phyloP scores from a whole-genome alignment of 30 jellyfish, hydroid and myxozoan species.

The Cassiopea xamachana region DNA sequence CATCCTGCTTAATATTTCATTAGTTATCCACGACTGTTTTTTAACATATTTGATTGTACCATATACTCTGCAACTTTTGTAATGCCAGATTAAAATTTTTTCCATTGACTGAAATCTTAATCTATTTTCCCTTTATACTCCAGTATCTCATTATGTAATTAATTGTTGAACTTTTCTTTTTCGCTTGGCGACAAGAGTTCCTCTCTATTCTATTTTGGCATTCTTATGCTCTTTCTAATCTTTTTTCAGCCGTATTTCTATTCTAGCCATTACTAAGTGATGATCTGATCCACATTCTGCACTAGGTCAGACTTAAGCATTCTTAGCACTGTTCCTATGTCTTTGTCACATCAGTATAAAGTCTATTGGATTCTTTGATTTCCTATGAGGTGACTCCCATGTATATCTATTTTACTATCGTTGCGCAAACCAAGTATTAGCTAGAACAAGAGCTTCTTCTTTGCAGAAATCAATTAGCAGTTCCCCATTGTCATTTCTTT shows the following conservation, averaged over 20 bases:
- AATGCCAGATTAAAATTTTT: neutral
- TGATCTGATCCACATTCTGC: constrained; percentile 59
- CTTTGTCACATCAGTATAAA: neutral
- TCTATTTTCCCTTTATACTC: neutral
- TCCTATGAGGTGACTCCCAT: constrained; percentile 43
- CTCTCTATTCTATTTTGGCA: neutral
- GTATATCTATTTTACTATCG: neutral
- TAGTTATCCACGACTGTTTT: neutral
- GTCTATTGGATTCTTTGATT: constrained; percentile 38
- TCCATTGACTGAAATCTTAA: neutral
- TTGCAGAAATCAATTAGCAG: constrained; percentile 7
- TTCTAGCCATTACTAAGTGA: constrained; percentile 29
- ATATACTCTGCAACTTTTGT: neutral
- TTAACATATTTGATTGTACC: neutral
- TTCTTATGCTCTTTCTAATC: neutral
- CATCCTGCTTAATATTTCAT: neutral
- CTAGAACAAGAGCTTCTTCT: neutral
- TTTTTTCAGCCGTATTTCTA: neutral
- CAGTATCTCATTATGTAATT: too few species aligned
- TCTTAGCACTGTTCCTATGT: neutral
- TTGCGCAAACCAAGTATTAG: constrained; percentile 10
- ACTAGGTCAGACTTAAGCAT: neutral
- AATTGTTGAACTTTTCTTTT: neutral
- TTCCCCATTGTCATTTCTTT: constrained; percentile 3
- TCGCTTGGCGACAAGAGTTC: neutral